Base-by-base conservation (phyloP, 2,797 vertebrate genomes). In the Zenarchopterus dispar region DNA sequence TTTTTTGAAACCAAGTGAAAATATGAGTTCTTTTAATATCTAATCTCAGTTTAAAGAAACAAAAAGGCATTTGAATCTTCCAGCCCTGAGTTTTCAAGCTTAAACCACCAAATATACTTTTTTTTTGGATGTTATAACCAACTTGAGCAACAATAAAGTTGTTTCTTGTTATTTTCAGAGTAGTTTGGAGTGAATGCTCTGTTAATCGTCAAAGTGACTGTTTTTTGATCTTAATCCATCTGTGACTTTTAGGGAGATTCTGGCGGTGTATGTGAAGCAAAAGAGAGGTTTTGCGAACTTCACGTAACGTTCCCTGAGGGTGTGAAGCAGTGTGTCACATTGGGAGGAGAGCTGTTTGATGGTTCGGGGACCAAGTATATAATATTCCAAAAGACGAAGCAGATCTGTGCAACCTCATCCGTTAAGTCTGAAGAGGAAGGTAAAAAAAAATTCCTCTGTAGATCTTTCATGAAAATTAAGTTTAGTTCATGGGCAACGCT, bases 231-330 rank as follows among this genome's bases (percentile, higher is more conserved):
- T 43, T 5, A 17, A 45, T 10, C 16, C 16, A n/a, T 44, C 1
- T 72, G 18, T 71, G 33, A 48, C 22, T 60, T 62, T 61, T 63
- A 84, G 84, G 0, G 0, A 10, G 0, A 1, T 0, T 1, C 0
- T 0, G 0, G 0, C 0, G 0, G 0, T 0, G 0, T 0, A 0
- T 87, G 84, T 62, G 0, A 0, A 0, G 0, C 0, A 0, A 0
- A 7, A 0, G 0, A 56, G 0, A 0, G 0, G 0, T 0, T 0
- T 6, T 92, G 91, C 66, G 4, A 0, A 19, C 0, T 0, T 0
- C 4, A 18, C 0, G 0, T 70, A 0, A 0, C 0, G 0, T 26
- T 22, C 10, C 8, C 33, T 0, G 4, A 36, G 0, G 22, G 3
- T 0, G 0, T 0, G 2, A 21, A 70, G 16, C 3, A n/a, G 19